A percentile compares a stretch with the other conserved stretches of the same genome.
Conservation (phyloP, 2,113 vertebrate species). For the Urocolius indicus region DNA sequence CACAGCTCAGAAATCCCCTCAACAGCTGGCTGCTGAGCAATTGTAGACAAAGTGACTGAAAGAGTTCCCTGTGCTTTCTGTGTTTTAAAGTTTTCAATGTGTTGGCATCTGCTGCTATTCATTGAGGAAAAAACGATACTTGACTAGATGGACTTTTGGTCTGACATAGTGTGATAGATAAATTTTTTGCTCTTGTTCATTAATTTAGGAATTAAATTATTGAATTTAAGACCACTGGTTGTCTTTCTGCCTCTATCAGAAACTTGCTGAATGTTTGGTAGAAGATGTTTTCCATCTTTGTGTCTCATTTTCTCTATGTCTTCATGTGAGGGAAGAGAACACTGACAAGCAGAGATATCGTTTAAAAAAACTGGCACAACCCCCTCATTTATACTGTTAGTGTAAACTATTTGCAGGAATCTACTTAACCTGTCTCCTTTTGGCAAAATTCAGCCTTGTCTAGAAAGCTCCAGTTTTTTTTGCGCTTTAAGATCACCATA, state of each 20-base stretch:
- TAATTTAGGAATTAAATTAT: too few relatives aligned
- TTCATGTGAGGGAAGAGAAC: background rate
- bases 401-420: background rate
- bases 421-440: background rate
- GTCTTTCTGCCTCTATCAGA: background rate
- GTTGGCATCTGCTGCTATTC: background rate
- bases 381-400: background rate
- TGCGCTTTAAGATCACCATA: background rate
- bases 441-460: background rate
- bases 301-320: background rate
- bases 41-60: background rate
- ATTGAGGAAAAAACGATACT: background rate
- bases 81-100: background rate
- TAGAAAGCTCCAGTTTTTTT: background rate
- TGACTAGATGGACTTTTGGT: background rate
- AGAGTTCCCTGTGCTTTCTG: background rate
- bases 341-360: background rate
- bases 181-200: background rate
- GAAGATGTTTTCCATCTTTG: background rate
- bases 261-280: background rate
- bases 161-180: background rate
- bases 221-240: background rate
- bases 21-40: background rate
- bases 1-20: background rate
- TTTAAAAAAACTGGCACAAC: background rate